phyloP scores from a whole-genome alignment of 2,113 vertebrate genomes.

The Saimiri boliviensis region DNA sequence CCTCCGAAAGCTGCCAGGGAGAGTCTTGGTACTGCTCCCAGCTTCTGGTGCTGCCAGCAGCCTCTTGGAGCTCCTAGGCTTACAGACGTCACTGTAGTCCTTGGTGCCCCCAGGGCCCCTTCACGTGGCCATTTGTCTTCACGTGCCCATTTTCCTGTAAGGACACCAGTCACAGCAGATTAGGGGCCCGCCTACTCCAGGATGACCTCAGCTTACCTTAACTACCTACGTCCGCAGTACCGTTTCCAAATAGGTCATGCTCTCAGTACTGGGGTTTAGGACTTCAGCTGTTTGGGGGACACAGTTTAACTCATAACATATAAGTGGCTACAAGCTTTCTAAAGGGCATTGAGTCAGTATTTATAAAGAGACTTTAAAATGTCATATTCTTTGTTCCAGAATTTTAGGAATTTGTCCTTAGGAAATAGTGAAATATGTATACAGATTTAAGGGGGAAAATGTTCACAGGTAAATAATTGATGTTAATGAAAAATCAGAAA shows the following conservation, averaged over 20 bases:
- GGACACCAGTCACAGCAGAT: not conserved
- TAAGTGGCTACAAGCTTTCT: not conserved
- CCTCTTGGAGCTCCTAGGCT: not conserved
- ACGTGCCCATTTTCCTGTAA: not conserved
- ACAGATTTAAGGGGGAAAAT: not conserved
- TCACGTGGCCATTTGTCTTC: too few species aligned
- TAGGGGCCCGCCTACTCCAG: not conserved
- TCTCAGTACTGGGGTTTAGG: not conserved
- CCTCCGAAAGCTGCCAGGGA: not conserved
- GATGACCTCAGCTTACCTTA: not conserved
- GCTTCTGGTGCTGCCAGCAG: not conserved
- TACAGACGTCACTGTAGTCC: too few species aligned
- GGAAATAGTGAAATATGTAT: not conserved
- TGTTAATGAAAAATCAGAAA: not conserved
- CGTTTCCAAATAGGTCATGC: not conserved
- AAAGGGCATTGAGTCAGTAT: not conserved
- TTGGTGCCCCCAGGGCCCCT: not conserved
- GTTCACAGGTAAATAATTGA: not conserved
- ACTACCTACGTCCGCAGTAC: too few species aligned
- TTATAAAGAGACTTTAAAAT: not conserved
- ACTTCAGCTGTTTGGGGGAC: not conserved
- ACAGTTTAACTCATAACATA: not conserved
- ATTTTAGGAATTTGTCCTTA: constrained; percentile 6
- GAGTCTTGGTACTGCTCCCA: not conserved
- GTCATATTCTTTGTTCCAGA: not conserved